These are phyloP conservation scores for Andricus curvator DNA, from an alignment of 2,888 invertebrate genomes.

Conservation along the genomic window DNA sequence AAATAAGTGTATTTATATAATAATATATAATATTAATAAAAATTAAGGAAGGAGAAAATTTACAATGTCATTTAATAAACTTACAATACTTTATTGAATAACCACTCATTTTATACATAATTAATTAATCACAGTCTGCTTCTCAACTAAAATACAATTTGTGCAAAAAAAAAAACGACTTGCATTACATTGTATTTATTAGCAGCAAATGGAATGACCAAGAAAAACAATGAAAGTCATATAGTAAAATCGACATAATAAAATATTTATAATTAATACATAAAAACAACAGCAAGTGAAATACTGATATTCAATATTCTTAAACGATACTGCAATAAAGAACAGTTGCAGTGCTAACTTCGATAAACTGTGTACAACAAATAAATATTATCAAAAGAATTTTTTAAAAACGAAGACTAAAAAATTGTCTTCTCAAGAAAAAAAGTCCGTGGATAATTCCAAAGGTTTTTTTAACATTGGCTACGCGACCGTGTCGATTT, in stretches of 20 bases:
- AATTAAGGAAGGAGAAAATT: neutral
- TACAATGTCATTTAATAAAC: neutral
- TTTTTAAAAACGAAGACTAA: neutral
- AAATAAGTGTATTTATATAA: neutral
- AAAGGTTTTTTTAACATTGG: too few species aligned
- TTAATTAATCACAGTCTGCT: neutral
- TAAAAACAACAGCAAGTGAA: neutral
- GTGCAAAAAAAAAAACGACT: neutral
- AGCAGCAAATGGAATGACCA: neutral
- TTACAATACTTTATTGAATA: neutral
- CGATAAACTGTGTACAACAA: too few species aligned
- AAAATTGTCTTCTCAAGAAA: neutral
- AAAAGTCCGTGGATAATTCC: too few species aligned
- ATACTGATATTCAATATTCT: neutral
- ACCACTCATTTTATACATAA: neutral
- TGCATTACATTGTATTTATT: neutral
- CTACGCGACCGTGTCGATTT: too few species aligned
- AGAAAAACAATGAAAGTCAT: neutral
- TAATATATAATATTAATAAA: neutral
- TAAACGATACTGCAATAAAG: neutral
- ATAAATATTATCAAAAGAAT: too few species aligned
- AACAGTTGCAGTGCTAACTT: neutral
- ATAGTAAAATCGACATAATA: neutral
- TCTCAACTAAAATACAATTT: neutral
- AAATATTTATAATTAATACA: neutral